A percentile compares a stretch with the other conserved stretches of the same genome.
These are phyloP conservation scores for Phodopus roborovskii DNA, from an alignment of 2,113 vertebrate genomes.

Conservation along the genomic window DNA sequence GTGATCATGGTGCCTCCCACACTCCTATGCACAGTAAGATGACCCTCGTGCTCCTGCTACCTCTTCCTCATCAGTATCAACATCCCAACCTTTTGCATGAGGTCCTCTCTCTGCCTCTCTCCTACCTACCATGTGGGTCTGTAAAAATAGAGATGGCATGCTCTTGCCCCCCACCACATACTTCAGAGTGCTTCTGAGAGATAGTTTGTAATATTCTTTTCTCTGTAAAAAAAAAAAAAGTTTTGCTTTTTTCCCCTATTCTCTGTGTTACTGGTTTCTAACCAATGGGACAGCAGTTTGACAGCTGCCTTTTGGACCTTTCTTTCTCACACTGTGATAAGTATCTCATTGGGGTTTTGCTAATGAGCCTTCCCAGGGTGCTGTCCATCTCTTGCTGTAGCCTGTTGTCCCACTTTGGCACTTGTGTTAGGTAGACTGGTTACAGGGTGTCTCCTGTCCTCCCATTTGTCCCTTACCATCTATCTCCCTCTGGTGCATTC, in stretches of 20 bases:
- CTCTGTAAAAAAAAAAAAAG: background rate
- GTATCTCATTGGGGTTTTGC: background rate
- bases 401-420: background rate
- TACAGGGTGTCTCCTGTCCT: background rate
- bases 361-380: no score
- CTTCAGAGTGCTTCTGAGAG: background rate
- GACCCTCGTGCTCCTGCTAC: accelerated
- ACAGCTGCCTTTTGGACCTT: background rate
- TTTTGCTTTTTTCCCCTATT: background rate
- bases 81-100: background rate
- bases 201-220: background rate
- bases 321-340: background rate
- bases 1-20: background rate
- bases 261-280: background rate
- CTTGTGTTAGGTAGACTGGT: background rate
- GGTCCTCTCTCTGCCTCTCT: background rate
- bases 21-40: background rate
- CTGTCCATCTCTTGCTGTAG: no score
- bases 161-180: background rate
- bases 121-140: background rate
- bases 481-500: background rate
- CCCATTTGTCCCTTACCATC: background rate
- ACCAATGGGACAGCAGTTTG: background rate
- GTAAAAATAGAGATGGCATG: background rate
- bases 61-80: background rate